Evolutionary conservation across 2,797 vertebrate species (phyloP).

Genomic region (Peromyscus melanophrys): DNA sequence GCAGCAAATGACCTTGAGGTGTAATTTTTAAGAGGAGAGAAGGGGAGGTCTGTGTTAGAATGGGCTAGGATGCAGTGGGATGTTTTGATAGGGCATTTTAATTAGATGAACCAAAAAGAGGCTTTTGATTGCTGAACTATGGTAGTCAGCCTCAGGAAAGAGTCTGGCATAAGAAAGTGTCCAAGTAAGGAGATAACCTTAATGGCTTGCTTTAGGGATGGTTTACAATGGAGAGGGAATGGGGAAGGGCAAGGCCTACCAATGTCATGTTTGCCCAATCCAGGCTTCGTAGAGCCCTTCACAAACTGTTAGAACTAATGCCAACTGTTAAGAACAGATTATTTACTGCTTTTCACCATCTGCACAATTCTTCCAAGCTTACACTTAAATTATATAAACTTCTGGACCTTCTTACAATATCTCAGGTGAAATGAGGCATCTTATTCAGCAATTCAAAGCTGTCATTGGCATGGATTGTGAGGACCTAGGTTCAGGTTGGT

Average conservation of each 20-base stretch:
- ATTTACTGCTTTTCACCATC: not conserved
- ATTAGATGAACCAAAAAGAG: not conserved
- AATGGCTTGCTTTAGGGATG: not conserved
- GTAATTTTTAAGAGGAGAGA: not conserved
- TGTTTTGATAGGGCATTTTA: not conserved
- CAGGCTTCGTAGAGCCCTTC: not conserved
- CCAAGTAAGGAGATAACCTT: not conserved
- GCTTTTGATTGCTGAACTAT: not conserved
- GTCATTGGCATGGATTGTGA: accelerated
- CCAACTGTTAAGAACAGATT: not conserved
- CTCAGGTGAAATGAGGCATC: not conserved
- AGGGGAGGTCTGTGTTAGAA: not conserved
- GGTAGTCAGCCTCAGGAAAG: not conserved
- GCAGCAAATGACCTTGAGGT: not conserved
- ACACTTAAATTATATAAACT: not conserved
- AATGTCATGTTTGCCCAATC: not conserved
- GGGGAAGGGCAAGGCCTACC: not conserved
- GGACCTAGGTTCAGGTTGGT: not conserved
- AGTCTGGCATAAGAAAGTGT: not conserved
- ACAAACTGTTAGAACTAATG: not conserved
- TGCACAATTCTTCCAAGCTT: not conserved
- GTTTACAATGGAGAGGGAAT: not conserved
- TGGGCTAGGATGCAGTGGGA: not conserved
- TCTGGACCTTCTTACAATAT: not conserved
- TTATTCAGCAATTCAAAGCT: not conserved